These are phyloP conservation scores for Saguinus midas DNA, from an alignment of 2,113 vertebrate species.

Conservation along the genomic window DNA sequence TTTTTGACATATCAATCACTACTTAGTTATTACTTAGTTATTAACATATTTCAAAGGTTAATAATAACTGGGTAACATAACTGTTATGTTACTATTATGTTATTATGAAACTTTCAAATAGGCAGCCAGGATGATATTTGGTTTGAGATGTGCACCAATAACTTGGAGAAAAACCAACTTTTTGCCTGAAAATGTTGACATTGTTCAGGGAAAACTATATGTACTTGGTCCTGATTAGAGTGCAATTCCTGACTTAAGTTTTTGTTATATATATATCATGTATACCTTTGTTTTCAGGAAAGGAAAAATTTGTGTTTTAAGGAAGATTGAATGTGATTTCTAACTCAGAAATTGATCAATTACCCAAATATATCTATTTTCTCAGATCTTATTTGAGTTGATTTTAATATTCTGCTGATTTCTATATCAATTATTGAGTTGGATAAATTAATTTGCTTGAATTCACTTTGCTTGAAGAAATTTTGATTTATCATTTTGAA, in stretches of 20 bases:
- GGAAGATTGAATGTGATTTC: background rate
- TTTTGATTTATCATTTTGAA: background rate
- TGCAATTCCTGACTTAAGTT: background rate
- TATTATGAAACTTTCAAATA: background rate
- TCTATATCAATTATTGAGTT: background rate
- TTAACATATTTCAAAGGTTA: no score
- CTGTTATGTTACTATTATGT: no score
- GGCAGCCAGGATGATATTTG: background rate
- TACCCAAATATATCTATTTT: background rate
- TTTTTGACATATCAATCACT: background rate
- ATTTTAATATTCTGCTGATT: background rate
- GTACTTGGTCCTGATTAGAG: background rate
- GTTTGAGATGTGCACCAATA: no score
- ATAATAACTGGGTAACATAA: no score
- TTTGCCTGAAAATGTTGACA: background rate
- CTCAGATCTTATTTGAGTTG: no score
- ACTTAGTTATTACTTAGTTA: background rate
- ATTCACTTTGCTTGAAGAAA: background rate
- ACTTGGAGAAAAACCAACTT: background rate
- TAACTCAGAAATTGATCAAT: background rate
- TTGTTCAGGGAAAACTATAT: background rate
- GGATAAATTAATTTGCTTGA: background rate
- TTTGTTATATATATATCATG: background rate
- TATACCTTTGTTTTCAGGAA: background rate
- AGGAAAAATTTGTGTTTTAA: background rate